Evolutionary conservation across 2,113 vertebrate genomes (phyloP), one percentile per base, ranked within the genome.

Genomic region (Sebastes schlegelii): DNA sequence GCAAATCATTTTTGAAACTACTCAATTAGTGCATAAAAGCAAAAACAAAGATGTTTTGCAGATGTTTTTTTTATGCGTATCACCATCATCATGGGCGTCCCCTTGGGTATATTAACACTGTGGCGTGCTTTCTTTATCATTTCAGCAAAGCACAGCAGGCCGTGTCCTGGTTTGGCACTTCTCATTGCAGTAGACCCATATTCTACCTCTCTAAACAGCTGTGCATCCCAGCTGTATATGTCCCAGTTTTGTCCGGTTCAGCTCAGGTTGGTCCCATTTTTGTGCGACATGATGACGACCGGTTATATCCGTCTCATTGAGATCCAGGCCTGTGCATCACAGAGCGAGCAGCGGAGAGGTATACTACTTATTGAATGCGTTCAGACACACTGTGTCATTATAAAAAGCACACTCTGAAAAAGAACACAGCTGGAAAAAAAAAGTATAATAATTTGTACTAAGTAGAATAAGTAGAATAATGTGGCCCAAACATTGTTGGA

Each of bases 1-100:
- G 77, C 49, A 75, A 74, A 79, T 72, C 9, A 72, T 67, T 79
- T 72, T 74, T 23, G 43, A 72, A 80, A 78, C 62, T 42, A 67
- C 51, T 84, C 58, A 66, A 34, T 66, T 69, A 85, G 45, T 2
- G 42, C 60, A 49, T 54, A 54, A 74, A 79, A 85, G 63, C 54
- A 58, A 34, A 34, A 34, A 63, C 23, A 19, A 67, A 54, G 62
- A 82, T 55, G 60, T 23, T 65, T 26, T 34, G 34, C 34, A 34
- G 34, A 34, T 34, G 34, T 4, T 45, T 70, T 74, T 66, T 69
- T 58, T 70, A 77, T 79, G 71, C 9, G 9, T 11, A 48, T 80
- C 16, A 67, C 2, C 43, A 42, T 79, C 80, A 77, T 78, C 64
- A 19, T 55, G 19, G 46, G 51, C n/a, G 2, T 51, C 13, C 72